Percentiles rank a stretch among this genome's conserved stretches.
These are phyloP conservation scores for Aegypius monachus DNA, from an alignment of 2,113 vertebrate species.

Conservation along the genomic window DNA sequence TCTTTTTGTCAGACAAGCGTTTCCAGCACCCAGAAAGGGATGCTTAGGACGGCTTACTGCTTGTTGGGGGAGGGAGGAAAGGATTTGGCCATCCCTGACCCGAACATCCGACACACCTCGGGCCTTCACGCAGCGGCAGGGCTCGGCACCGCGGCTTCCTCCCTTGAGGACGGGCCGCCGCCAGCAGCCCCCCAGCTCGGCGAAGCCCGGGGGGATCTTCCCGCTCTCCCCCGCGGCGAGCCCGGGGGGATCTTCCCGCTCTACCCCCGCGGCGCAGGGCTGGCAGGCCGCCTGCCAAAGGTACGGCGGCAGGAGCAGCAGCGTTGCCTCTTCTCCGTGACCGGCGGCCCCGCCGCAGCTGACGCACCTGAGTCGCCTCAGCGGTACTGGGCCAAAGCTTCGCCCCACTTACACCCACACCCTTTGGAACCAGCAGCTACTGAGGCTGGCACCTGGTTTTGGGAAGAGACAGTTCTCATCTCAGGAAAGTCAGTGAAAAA, in stretches of 20 bases:
- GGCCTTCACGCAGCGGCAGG: background rate
- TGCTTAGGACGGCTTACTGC: background rate
- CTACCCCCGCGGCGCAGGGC: accelerated
- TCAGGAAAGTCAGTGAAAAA: background rate
- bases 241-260: background rate
- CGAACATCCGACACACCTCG: background rate
- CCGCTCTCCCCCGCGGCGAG: accelerated
- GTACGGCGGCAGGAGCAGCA: background rate
- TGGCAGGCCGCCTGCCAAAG: background rate
- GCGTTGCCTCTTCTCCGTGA: background rate
- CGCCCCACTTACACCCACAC: background rate
- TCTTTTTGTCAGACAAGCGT: background rate
- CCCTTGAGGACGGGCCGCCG: background rate
- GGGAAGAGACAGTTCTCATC: background rate
- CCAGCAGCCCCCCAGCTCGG: background rate
- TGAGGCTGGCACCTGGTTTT: background rate
- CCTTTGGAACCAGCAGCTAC: background rate
- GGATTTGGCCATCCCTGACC: background rate
- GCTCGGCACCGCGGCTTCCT: background rate
- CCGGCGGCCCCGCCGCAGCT: background rate
- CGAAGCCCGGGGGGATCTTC: background rate
- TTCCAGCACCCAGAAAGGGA: background rate
- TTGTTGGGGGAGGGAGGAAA: background rate
- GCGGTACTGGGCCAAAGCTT: background rate
- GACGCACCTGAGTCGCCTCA: background rate